Conservation (phyloP, 2,888 invertebrate species). For the Clepsis dumicolana region DNA sequence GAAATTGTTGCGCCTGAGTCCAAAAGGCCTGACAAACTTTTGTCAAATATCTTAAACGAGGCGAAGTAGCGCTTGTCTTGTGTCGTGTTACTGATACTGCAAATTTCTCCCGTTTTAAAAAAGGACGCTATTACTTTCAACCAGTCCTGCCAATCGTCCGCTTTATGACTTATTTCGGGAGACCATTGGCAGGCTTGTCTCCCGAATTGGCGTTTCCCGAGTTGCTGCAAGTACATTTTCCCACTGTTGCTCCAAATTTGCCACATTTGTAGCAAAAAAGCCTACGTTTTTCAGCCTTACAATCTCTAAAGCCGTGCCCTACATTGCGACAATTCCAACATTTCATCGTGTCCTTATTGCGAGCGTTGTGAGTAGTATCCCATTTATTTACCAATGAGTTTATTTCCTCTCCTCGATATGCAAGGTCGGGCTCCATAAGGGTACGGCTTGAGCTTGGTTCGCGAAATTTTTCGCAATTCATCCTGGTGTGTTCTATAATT, state of each 20-base stretch:
- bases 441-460: constrained; percentile 29
- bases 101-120: constrained; percentile 13
- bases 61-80: background rate
- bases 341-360: background rate
- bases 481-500: constrained; percentile 37
- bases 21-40: background rate
- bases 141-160: constrained; percentile 45
- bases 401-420: background rate
- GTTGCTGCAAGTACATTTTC: constrained; percentile 10
- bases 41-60: background rate
- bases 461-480: constrained; percentile 43
- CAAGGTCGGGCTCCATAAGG: constrained; percentile 36
- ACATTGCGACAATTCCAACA: constrained; percentile 43
- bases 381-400: background rate
- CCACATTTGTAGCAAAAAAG: constrained; percentile 43
- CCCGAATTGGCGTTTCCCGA: constrained; percentile 28
- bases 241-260: constrained; percentile 11
- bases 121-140: constrained; percentile 13
- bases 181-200: constrained; percentile 26
- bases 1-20: background rate
- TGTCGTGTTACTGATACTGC: background rate
- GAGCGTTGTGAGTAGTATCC: background rate
- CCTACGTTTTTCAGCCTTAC: constrained; percentile 28
- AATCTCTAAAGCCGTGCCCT: constrained; percentile 40
- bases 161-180: constrained; percentile 13